phyloP scores from a whole-genome alignment of 2,888 invertebrate genomes.

The Allolobophora icterica region DNA sequence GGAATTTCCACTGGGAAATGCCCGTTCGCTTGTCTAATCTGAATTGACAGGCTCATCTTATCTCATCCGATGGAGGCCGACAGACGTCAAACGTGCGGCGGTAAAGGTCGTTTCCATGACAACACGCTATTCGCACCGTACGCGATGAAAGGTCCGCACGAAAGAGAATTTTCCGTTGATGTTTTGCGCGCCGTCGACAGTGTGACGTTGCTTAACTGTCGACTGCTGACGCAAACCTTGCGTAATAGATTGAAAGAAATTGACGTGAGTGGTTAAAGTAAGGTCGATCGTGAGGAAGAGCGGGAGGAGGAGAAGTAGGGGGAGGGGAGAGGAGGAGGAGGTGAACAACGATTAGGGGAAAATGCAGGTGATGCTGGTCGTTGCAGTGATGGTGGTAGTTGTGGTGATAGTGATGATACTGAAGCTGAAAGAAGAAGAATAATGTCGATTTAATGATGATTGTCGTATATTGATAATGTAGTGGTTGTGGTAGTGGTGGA shows the following conservation, averaged over 20 bases:
- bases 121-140: neutral
- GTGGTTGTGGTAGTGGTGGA: too few relatives aligned
- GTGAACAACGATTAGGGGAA: too few relatives aligned
- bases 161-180: neutral
- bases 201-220: neutral
- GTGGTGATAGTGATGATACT: too few relatives aligned
- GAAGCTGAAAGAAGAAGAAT: too few relatives aligned
- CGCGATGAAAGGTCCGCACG: neutral
- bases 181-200: neutral
- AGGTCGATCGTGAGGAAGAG: neutral
- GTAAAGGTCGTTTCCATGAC: neutral
- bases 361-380: too few relatives aligned
- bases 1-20: neutral
- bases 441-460: too few relatives aligned
- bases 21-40: neutral
- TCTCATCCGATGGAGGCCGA: neutral
- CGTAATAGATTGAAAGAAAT: neutral
- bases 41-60: neutral
- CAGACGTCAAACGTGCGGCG: neutral
- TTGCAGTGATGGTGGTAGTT: too few relatives aligned
- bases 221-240: neutral
- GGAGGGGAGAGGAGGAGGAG: too few relatives aligned
- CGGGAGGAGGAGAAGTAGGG: too few relatives aligned
- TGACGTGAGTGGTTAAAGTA: neutral
- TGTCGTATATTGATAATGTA: too few relatives aligned